A percentile compares a stretch with the other conserved stretches of the same genome.
These are phyloP conservation scores for Drosophila demipolita DNA, from an alignment of 2,888 invertebrate species.

Conservation along the genomic window DNA sequence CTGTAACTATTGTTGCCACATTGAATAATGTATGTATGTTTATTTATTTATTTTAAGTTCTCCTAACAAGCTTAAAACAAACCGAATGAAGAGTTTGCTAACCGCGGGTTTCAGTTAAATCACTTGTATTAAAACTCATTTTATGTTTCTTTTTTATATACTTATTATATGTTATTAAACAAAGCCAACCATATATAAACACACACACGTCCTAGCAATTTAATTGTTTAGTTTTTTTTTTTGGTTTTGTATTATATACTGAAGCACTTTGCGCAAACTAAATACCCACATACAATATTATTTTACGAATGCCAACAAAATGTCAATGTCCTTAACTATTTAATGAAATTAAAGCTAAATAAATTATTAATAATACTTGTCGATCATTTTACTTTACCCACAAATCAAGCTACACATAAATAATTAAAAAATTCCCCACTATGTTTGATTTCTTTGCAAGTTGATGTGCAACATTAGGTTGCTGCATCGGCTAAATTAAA, in stretches of 20 bases:
- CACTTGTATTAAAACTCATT: slow-evolving; percentile 59
- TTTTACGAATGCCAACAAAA: slow-evolving; percentile 68
- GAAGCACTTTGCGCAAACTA: slow-evolving; percentile 59
- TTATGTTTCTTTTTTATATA: slow-evolving; percentile 55
- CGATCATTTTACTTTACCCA: neutral
- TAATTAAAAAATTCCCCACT: neutral
- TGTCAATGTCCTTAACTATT: slow-evolving; percentile 80
- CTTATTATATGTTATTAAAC: slow-evolving; percentile 57
- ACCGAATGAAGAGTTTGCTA: slow-evolving; percentile 57
- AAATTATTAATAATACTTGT: slow-evolving; percentile 64
- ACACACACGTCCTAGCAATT: slow-evolving; percentile 71
- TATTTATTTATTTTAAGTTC: slow-evolving; percentile 79
- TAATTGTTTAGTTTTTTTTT: slow-evolving; percentile 72
- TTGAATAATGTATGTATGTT: slow-evolving; percentile 65
- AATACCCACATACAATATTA: slow-evolving; percentile 51
- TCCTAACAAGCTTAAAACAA: slow-evolving; percentile 51
- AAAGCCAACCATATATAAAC: slow-evolving; percentile 34
- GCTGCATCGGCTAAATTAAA: neutral
- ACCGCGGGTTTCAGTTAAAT: slow-evolving; percentile 62
- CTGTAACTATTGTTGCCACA: slow-evolving; percentile 77
- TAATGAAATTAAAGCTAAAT: slow-evolving; percentile 77
- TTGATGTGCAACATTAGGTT: neutral
- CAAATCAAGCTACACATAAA: neutral
- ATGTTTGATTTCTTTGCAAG: neutral
- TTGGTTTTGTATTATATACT: slow-evolving; percentile 45